These are phyloP conservation scores for Serrognathus titanus DNA, from an alignment of 2,888 invertebrate species.

Conservation along the genomic window DNA sequence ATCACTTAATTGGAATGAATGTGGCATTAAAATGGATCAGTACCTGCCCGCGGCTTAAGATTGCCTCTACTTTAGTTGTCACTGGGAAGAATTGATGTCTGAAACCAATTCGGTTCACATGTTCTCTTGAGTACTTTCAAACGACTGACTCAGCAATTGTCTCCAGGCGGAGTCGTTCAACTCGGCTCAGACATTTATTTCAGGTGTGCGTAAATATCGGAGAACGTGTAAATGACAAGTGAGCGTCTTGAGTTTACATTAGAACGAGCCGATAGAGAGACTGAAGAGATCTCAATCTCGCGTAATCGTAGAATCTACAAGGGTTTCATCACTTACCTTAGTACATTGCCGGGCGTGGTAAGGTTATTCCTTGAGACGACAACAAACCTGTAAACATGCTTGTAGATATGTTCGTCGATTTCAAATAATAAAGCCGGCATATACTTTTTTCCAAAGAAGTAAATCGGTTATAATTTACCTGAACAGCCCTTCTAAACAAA, in stretches of 20 bases:
- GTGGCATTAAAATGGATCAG: constrained; percentile 36
- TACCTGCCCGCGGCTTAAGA: constrained; percentile 27
- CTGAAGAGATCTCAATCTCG: constrained; percentile 27
- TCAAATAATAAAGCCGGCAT: too few species aligned
- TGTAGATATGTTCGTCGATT: too few species aligned
- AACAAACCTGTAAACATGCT: too few species aligned
- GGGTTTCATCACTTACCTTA: constrained; percentile 26
- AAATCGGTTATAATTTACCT: too few species aligned
- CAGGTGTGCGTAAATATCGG: constrained; percentile 31
- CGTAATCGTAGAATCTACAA: constrained; percentile 25
- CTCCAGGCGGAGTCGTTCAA: constrained; percentile 23
- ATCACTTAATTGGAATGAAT: constrained; percentile 38
- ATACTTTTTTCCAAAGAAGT: too few species aligned
- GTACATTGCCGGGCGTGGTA: constrained; percentile 8
- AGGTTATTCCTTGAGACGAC: too few species aligned
- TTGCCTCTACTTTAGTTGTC: constrained; percentile 25
- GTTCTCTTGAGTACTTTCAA: constrained; percentile 24
- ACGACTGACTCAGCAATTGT: constrained; percentile 31
- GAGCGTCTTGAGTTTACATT: constrained; percentile 25
- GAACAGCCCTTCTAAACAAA: too few species aligned
- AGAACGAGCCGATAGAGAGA: constrained; percentile 22
- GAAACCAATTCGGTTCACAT: constrained; percentile 30
- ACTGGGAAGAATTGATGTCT: constrained; percentile 30
- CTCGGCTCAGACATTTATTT: constrained; percentile 27
- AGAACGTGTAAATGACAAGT: constrained; percentile 31